Percentiles rank a stretch among this genome's conserved stretches.
Conservation (phyloP, 2,113 vertebrate species). For the Rhineura floridana region DNA sequence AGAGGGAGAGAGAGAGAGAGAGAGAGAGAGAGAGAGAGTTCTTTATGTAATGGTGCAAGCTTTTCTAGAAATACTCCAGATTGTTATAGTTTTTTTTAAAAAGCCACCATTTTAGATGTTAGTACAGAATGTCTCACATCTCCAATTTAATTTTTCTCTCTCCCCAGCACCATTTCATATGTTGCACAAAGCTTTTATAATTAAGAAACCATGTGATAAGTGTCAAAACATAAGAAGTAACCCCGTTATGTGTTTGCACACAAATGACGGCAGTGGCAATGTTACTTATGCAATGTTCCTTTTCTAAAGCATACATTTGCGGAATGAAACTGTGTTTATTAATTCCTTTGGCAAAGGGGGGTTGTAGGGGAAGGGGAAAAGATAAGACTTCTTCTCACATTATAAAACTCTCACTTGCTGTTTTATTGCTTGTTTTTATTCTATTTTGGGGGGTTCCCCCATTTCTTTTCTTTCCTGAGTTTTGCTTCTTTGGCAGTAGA, state of each 20-base stretch:
- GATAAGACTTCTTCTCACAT: conserved; percentile 41
- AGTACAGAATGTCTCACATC: background rate
- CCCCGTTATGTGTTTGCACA: conserved; percentile 53
- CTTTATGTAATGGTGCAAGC: background rate
- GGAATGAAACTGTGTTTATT: conserved; percentile 50
- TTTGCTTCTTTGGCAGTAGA: conserved; percentile 71
- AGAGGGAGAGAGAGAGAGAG: background rate
- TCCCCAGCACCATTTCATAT: conserved; percentile 26
- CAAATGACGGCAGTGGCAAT: conserved; percentile 48
- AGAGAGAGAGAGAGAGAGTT: background rate
- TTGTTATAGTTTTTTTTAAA: background rate
- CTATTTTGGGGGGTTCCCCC: conserved; percentile 48
- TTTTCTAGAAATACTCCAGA: background rate
- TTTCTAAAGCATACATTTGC: conserved; percentile 53
- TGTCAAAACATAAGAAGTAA: conserved; percentile 56
- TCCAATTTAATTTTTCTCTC: background rate
- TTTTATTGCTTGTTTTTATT: conserved; percentile 72
- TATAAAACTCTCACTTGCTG: conserved; percentile 59
- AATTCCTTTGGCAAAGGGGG: background rate
- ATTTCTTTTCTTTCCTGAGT: conserved; percentile 31
- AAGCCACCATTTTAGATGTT: conserved; percentile 37
- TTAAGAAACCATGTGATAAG: conserved; percentile 61
- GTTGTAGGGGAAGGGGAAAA: background rate
- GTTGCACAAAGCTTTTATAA: conserved; percentile 52
- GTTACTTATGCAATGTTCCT: conserved; percentile 18